Base-by-base conservation (phyloP, 1,140 invertebrate genomes). In the Apis dorsata region DNA sequence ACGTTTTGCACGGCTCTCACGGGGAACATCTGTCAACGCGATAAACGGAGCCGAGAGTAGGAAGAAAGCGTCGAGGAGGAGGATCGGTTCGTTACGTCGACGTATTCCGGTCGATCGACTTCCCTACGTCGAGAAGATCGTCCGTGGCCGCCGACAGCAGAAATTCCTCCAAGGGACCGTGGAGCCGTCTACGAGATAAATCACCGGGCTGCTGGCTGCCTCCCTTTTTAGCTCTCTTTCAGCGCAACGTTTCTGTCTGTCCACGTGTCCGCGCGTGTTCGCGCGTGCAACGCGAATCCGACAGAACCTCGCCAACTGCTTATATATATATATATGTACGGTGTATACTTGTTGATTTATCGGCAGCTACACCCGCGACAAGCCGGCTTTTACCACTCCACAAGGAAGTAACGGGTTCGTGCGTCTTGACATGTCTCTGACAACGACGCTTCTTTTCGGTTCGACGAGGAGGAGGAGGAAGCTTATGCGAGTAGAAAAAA, bases 331-430 rank as follows among this genome's bases (percentile, higher is more conserved):
- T 44, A 7, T 44, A 3, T 44, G 5, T 44, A 44, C 68, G 69
- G 72, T 71, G 55, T 17, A 71, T 90, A 87, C 87, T 85, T 85
- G 85, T 89, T 88, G 84, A 90, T 90, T 90, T 90, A 89, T 88
- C 78, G 84, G 51, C 76, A 71, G 79, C 81, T 85, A 84, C 85
- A 84, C 81, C 85, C 85, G 70, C 82, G 72, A 59, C 55, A 34
- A 44, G n/a, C 65, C 63, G 77, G 44, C 81, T 68, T 44, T 44
- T 44, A 71, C 65, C 17, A 70, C 79, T 59, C 51, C 19, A 60
- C 66, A 72, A 76, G 51, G 49, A 86, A 81, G 70, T 86, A 81
- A 81, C 65, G 60, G 68, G 34, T 19, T 74, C 34, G 53, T 34
- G 63, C 71, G 34, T n/a, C 17, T 21, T 28, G 28, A 15, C 10